Percentiles rank a stretch among this genome's conserved stretches.
Evolutionary conservation across 2,113 vertebrate species (phyloP).

Genomic region (Myiozetetes cayanensis): DNA sequence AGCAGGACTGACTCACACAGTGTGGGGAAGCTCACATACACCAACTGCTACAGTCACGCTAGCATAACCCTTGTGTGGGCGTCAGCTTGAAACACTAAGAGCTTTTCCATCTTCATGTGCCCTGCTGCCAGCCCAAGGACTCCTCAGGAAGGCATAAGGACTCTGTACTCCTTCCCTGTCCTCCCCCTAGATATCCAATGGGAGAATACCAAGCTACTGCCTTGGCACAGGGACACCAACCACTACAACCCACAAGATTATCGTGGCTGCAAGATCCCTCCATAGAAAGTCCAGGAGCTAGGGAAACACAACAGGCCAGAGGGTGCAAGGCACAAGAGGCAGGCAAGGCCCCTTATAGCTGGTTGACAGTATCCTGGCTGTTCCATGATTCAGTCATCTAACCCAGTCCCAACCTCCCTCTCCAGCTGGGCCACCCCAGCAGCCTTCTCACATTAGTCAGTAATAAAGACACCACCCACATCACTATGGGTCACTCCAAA

Average conservation of each 20-base stretch:
- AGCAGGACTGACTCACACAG: background rate
- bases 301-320: background rate
- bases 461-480: background rate
- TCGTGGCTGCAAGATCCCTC: background rate
- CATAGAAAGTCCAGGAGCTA: background rate
- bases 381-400: fast-evolving
- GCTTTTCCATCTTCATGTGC: background rate
- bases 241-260: fast-evolving
- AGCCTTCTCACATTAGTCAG: background rate
- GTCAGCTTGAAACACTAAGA: background rate
- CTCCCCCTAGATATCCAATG: background rate
- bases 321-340: background rate
- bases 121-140: background rate
- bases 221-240: background rate
- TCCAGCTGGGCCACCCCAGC: background rate
- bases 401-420: background rate
- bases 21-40: background rate
- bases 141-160: background rate
- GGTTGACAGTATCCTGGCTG: background rate
- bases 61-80: background rate
- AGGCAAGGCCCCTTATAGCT: background rate
- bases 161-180: background rate
- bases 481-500: background rate
- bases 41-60: background rate
- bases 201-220: background rate